Percentiles rank a stretch among this genome's conserved stretches.
Conservation (phyloP, 2,888 invertebrate genomes). For the Dasypogon diadema region DNA sequence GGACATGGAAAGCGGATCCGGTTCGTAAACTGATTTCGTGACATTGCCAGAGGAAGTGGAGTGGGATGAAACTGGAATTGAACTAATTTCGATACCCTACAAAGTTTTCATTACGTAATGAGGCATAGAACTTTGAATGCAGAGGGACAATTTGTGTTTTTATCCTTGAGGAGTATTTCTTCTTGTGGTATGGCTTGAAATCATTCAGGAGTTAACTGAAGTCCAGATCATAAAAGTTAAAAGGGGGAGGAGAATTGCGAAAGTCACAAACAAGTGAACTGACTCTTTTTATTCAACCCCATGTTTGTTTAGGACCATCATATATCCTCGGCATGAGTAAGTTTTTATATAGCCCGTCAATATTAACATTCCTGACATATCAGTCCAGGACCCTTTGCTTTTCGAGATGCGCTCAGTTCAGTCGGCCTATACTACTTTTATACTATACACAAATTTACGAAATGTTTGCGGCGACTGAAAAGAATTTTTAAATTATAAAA, state of each 20-base stretch:
- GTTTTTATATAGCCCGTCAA: constrained; percentile 31
- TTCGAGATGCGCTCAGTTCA: neutral
- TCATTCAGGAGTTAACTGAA: constrained; percentile 7
- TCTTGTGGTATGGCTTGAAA: neutral
- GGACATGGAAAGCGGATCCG: constrained; percentile 41
- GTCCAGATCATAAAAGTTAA: neutral
- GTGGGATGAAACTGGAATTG: neutral
- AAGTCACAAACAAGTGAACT: constrained; percentile 26
- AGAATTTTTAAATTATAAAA: neutral
- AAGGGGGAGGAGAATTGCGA: neutral
- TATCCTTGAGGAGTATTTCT: constrained; percentile 2
- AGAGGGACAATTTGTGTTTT: constrained; percentile 7
- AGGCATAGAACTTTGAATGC: constrained; percentile 14
- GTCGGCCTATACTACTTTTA: neutral
- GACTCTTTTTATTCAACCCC: constrained; percentile 37
- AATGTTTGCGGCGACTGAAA: neutral
- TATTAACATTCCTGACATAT: constrained; percentile 37
- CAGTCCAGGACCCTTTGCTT: neutral
- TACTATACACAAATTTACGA: constrained; percentile 13
- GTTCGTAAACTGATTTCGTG: constrained; percentile 52
- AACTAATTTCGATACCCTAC: constrained; percentile 47
- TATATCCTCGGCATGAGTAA: constrained; percentile 26
- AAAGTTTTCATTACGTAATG: constrained; percentile 48
- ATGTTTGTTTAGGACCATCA: constrained; percentile 47
- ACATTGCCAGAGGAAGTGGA: neutral